Evolutionary conservation across 2,113 vertebrate genomes (phyloP).

Genomic region (Syngnathoides biaculeatus): DNA sequence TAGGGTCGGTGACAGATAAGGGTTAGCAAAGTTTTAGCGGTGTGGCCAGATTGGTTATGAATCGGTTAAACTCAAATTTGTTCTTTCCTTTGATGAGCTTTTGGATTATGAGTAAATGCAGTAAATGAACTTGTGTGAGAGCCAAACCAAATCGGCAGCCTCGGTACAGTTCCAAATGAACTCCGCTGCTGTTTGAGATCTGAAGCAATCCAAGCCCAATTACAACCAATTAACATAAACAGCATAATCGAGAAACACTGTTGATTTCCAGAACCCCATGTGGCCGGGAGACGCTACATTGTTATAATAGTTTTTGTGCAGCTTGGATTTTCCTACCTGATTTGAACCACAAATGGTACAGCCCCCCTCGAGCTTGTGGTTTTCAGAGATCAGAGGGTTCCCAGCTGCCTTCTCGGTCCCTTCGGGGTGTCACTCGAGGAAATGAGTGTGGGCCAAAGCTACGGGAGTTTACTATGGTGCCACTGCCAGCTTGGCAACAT

Average conservation of each 20-base stretch:
- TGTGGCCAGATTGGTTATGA: no score
- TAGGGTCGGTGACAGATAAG: no score
- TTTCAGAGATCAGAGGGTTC: slow-evolving; percentile 41
- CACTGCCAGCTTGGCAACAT: slow-evolving; percentile 33
- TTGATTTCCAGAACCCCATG: background rate
- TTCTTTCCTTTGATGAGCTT: no score
- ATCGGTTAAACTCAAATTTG: no score
- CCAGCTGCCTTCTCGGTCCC: slow-evolving; percentile 1
- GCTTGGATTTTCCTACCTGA: background rate
- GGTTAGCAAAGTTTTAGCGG: no score
- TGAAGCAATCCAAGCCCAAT: background rate
- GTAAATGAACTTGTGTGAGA: no score
- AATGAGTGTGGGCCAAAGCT: slow-evolving; percentile 33
- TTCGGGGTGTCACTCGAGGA: slow-evolving; percentile 29
- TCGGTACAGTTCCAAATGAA: background rate
- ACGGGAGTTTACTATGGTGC: slow-evolving; percentile 44
- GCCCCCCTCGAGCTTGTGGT: slow-evolving; percentile 42
- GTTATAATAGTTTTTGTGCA: background rate
- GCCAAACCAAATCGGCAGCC: no score
- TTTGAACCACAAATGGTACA: slow-evolving; percentile 8
- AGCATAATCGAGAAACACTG: background rate
- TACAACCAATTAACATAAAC: background rate
- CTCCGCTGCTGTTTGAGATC: background rate
- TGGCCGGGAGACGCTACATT: background rate
- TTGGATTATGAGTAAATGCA: no score